Conservation (phyloP, 2,797 vertebrate species). For the Sebastes iracundus region DNA sequence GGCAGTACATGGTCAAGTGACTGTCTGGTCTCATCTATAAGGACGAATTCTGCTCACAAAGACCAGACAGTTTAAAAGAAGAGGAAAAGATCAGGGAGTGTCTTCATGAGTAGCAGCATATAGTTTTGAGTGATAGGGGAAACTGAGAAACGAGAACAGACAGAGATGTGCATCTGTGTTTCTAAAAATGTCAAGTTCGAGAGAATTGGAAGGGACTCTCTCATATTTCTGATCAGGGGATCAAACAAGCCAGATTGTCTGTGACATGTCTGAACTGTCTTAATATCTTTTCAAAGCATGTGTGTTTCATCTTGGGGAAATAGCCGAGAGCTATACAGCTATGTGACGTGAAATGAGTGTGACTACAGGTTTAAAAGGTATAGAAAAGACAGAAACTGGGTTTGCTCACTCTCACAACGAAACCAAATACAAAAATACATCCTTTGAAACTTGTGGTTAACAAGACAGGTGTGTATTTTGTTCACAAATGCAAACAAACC, state of each 20-base stretch:
- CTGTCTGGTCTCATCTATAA: conserved; percentile 30
- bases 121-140: neutral
- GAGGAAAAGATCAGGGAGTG: neutral
- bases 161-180: neutral
- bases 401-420: neutral
- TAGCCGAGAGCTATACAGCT: conserved; percentile 17
- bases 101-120: conserved; percentile 1
- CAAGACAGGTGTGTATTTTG: neutral
- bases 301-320: conserved; percentile 43
- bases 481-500: neutral
- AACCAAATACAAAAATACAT: neutral
- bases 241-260: conserved; percentile 24
- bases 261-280: conserved; percentile 13
- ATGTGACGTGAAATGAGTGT: conserved; percentile 30
- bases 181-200: neutral
- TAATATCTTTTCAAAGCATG: conserved; percentile 49
- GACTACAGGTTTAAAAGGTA: conserved; percentile 26
- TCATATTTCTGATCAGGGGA: conserved; percentile 23
- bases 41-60: neutral
- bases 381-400: neutral
- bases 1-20: conserved; percentile 62
- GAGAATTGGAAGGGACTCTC: neutral
- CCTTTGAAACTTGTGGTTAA: neutral
- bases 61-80: neutral
- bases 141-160: neutral